A percentile compares a stretch with the other conserved stretches of the same genome.
phyloP scores from a whole-genome alignment of 2,888 invertebrate genomes.

The Drosophila flavopinicola region DNA sequence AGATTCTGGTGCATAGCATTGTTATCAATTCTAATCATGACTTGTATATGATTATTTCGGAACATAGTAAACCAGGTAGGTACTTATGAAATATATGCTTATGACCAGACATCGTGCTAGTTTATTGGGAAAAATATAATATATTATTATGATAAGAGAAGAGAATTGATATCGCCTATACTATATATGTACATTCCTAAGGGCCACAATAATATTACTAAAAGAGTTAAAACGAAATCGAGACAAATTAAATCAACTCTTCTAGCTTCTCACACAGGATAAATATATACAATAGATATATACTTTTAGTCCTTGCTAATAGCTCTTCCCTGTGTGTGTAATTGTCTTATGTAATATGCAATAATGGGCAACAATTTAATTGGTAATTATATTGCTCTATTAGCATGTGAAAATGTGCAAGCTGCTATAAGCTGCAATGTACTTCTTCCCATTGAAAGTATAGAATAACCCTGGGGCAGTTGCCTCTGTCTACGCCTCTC shows the following conservation, averaged over 20 bases:
- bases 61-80: not conserved
- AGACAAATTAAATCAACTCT: no score
- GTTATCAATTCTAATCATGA: not conserved
- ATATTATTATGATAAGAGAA: no score
- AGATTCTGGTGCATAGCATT: not conserved
- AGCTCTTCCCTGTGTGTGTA: not conserved
- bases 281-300: no score
- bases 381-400: constrained; percentile 28
- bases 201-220: no score
- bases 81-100: not conserved
- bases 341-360: constrained; percentile 1
- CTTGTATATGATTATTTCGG: not conserved
- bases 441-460: not conserved
- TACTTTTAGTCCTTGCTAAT: not conserved
- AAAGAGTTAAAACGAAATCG: no score
- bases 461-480: not conserved
- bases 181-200: no score
- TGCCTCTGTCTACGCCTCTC: not conserved
- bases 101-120: no score
- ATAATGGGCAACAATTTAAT: not conserved
- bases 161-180: no score
- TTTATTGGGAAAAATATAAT: no score
- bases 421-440: constrained; percentile 16
- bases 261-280: no score
- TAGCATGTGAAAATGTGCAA: constrained; percentile 46